Evolutionary conservation across 2,797 vertebrate genomes (phyloP).

Genomic region (Bradypus variegatus): DNA sequence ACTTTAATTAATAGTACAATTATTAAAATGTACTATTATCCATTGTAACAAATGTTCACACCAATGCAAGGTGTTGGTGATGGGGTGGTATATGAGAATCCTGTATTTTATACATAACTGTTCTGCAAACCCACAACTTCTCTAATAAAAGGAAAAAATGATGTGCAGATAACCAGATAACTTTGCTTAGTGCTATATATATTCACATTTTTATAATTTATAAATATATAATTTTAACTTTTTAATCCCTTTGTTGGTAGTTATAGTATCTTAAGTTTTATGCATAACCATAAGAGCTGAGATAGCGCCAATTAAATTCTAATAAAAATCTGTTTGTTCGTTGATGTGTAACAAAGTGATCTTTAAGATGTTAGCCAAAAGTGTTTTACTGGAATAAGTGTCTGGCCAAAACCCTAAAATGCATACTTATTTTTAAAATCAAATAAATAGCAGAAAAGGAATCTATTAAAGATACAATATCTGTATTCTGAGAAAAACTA

Average conservation of each 20-base stretch:
- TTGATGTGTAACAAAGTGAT: neutral
- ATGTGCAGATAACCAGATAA: neutral
- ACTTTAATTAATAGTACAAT: too few relatives aligned
- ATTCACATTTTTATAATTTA: constrained; percentile 4
- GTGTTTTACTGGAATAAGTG: constrained; percentile 13
- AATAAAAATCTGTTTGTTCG: constrained; percentile 1
- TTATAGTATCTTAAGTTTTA: constrained; percentile 19
- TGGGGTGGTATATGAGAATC: too few relatives aligned
- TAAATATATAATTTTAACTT: constrained; percentile 10
- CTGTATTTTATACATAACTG: too few relatives aligned
- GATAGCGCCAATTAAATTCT: neutral
- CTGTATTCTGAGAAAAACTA: neutral
- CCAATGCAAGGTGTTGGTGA: too few relatives aligned
- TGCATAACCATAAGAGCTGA: neutral
- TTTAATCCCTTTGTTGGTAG: neutral
- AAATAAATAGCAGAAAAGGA: constrained; percentile 25
- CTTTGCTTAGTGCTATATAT: neutral
- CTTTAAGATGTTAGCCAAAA: constrained; percentile 29
- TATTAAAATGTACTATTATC: too few relatives aligned
- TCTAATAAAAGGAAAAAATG: too few relatives aligned
- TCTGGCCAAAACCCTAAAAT: neutral
- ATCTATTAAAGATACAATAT: neutral
- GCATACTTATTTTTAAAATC: neutral
- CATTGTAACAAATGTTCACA: too few relatives aligned
- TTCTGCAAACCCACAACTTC: too few relatives aligned